These are phyloP conservation scores for Galagoides demidoff DNA, from an alignment of 2,797 vertebrate genomes.

Conservation along the genomic window DNA sequence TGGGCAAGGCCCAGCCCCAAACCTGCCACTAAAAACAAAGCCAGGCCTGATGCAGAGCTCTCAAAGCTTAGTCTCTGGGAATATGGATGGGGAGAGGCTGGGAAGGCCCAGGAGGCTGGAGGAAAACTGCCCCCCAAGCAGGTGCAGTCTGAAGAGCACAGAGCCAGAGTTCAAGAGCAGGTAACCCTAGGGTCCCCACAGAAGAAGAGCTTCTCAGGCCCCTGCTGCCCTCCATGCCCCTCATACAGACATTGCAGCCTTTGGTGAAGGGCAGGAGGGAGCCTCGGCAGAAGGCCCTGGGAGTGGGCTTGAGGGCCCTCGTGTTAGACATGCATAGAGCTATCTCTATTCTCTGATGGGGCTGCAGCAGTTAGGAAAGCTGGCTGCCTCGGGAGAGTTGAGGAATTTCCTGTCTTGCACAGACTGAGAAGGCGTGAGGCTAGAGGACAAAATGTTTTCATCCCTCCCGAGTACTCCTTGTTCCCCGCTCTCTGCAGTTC, in stretches of 20 bases:
- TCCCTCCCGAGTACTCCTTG: conserved; percentile 42
- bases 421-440: conserved; percentile 35
- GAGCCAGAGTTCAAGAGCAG: not conserved
- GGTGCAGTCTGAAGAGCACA: not conserved
- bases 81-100: not conserved
- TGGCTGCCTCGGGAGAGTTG: conserved; percentile 68
- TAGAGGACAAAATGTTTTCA: conserved; percentile 74
- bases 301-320: not conserved
- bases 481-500: not conserved
- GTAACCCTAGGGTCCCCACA: rapidly evolving
- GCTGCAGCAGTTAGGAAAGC: not conserved
- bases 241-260: not conserved
- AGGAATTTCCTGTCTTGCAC: conserved; percentile 80
- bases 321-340: not conserved
- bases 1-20: not conserved
- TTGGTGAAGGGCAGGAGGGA: not conserved
- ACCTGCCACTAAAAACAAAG: conserved; percentile 30
- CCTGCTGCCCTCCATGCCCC: not conserved
- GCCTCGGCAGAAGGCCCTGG: not conserved
- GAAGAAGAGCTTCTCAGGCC: not conserved
- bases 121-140: not conserved
- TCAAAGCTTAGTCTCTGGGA: not conserved
- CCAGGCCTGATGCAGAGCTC: not conserved
- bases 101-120: not conserved
- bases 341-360: not conserved